Evolutionary conservation across 2,888 invertebrate species (phyloP), one percentile per base, ranked within the genome.

Genomic region (Habroteleia sp.): DNA sequence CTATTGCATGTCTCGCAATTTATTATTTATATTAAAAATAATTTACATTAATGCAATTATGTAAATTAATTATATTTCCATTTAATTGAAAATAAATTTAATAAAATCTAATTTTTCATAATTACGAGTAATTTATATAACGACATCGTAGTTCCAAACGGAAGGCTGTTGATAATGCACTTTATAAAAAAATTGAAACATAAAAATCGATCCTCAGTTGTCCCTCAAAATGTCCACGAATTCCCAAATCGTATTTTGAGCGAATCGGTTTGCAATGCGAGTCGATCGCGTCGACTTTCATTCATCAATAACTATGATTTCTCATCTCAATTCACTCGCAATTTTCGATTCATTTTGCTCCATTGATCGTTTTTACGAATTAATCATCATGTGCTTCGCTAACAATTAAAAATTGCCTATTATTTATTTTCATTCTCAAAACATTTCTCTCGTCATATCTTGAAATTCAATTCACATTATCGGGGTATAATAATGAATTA

Each of bases 391-490:
- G 83, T 83, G 82, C 82, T 84, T 82, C 75, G 79, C 85, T 84
- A 86, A 87, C 87, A 85, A 86, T 87, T 84, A 84, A 86, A 87
- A 88, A 84, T 87, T 85, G 83, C 84, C 87, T 87, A 86, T 87
- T 84, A 83, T 82, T 85, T 84, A 84, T 85, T 82, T 8, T 44
- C 66, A 80, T 84, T 85, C 82, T 56, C 48, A 46, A 66, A 56
- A 82, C 85, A 83, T 83, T 82, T 77, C 79, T 80, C 80, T 54
- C 44, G 29, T 66, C 56, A 31, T 77, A 77, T 80, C 77, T 80
- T 80, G 76, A 85, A 86, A 85, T 86, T 87, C 87, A 87, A 87
- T 87, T 88, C 88, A 85, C 87, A 87, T 87, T 87, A 87, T 85
- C 86, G 85, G 87, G 84, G 86, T 87, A 87, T 86, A 85, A 87